Conservation (phyloP, 1,140 invertebrate genomes). For the Drosophila bocki region DNA sequence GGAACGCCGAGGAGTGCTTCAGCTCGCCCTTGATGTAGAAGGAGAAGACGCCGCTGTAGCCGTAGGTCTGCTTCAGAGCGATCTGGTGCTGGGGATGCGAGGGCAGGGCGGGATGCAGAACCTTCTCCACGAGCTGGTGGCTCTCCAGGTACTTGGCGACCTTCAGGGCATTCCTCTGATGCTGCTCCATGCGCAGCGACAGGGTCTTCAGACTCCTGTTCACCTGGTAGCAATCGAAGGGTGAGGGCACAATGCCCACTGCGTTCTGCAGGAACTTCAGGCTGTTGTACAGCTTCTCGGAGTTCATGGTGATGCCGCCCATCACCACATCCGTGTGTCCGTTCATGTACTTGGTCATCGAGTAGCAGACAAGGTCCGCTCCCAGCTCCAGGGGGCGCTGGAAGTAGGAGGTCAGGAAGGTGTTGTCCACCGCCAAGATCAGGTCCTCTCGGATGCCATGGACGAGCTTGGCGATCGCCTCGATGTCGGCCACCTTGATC, state of each 20-base stretch:
- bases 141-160: constrained; percentile 93
- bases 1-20: constrained; percentile 91
- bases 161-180: constrained; percentile 91
- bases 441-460: constrained; percentile 87
- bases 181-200: constrained; percentile 95
- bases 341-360: constrained; percentile 99
- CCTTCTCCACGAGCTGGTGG: constrained; percentile 92
- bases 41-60: constrained; percentile 96
- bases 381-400: constrained; percentile 96
- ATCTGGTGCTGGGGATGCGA: constrained; percentile 96
- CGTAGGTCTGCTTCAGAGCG: constrained; percentile 92
- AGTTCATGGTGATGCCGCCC: constrained; percentile 93
- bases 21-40: constrained; percentile 94
- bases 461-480: constrained; percentile 89
- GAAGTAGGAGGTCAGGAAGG: constrained; percentile 98
- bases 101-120: constrained; percentile 94
- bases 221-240: constrained; percentile 98
- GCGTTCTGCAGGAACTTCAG: constrained; percentile 96
- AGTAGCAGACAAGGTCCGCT: constrained; percentile 97
- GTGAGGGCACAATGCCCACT: constrained; percentile 96
- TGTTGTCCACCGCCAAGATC: constrained; percentile 97
- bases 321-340: constrained; percentile 99
- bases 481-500: constrained; percentile 96
- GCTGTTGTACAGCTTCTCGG: constrained; percentile 89
- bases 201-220: constrained; percentile 98